phyloP scores from a whole-genome alignment of 1,140 invertebrate genomes.

The roundworm (Caenorhabditis elegans) region WBcel235 BX284606.5:4901501-4902000 shows the following conservation, averaged over 20 bases:
- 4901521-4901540: too few species aligned
- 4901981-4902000: too few species aligned
- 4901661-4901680: background rate
- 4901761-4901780: background rate
- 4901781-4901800: background rate
- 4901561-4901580: too few species aligned
- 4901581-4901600: too few species aligned
- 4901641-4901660: conserved; percentile 31
- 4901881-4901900: background rate
- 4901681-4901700: background rate
- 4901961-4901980: too few species aligned
- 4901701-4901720: conserved; percentile 19
- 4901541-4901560: background rate
- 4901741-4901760: conserved; percentile 23
- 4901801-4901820: background rate
- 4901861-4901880: background rate
- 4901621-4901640: background rate
- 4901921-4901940: background rate
- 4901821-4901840: too few species aligned
- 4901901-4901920: background rate
- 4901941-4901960: background rate
- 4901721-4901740: background rate
- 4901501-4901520: too few species aligned
- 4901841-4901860: background rate
- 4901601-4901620: too few species aligned